A percentile compares a stretch with the other conserved stretches of the same genome.
Evolutionary conservation across 2,797 vertebrate genomes (phyloP).

Genomic region (Microctenopoma stevenorrisi): DNA sequence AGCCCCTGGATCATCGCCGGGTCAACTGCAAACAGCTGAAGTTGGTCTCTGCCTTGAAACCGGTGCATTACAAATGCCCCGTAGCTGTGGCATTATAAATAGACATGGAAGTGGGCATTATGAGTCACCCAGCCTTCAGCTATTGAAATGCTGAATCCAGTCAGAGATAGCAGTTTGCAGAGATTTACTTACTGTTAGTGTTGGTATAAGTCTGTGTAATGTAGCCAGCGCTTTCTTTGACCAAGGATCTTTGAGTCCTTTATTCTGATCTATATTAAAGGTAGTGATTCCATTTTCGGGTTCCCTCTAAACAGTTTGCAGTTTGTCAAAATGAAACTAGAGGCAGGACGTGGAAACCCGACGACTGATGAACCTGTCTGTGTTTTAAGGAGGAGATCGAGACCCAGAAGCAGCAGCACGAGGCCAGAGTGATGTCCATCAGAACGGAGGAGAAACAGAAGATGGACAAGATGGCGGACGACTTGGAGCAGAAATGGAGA

Average conservation of each 20-base stretch:
- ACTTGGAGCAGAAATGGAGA: slow-evolving; percentile 96
- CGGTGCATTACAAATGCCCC: slow-evolving; percentile 12
- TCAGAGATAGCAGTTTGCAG: neutral
- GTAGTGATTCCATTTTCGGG: neutral
- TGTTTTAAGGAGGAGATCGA: slow-evolving; percentile 89
- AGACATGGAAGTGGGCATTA: slow-evolving; percentile 30
- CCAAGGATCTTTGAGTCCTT: neutral
- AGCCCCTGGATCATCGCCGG: slow-evolving; percentile 18
- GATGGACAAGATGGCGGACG: slow-evolving; percentile 93
- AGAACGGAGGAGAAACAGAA: slow-evolving; percentile 94
- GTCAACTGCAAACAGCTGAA: slow-evolving; percentile 29
- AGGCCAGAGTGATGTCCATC: slow-evolving; percentile 88
- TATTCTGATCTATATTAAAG: neutral
- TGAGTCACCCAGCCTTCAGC: slow-evolving; percentile 46
- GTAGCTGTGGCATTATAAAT: slow-evolving; percentile 43
- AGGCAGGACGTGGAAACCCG: no score
- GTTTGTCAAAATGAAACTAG: neutral
- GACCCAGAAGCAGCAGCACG: slow-evolving; percentile 92
- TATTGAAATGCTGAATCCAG: slow-evolving; percentile 31
- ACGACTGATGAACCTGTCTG: neutral
- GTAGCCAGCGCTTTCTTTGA: neutral
- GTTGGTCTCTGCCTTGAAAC: slow-evolving; percentile 14
- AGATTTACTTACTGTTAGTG: neutral
- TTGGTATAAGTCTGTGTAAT: neutral
- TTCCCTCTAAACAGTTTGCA: no score